phyloP scores from a whole-genome alignment of 2,888 invertebrate genomes.

The Incurvaria masculella region DNA sequence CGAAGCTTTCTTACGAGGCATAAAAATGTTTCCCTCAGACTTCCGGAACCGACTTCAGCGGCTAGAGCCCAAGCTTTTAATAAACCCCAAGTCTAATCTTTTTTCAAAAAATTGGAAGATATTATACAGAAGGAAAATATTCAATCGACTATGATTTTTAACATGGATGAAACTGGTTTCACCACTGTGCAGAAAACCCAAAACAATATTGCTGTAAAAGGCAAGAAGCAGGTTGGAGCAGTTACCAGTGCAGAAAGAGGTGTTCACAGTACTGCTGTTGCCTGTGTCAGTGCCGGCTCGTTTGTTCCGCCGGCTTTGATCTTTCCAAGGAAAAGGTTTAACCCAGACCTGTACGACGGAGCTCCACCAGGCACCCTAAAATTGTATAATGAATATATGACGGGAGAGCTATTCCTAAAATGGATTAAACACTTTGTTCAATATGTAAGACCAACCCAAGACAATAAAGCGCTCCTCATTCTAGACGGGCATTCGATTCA shows the following conservation, averaged over 20 bases:
- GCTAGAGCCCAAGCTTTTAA: slow-evolving; percentile 22
- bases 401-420: slow-evolving; percentile 17
- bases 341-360: slow-evolving; percentile 17
- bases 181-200: slow-evolving; percentile 19
- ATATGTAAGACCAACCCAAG: slow-evolving; percentile 15
- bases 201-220: slow-evolving; percentile 18
- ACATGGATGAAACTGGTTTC: slow-evolving; percentile 20
- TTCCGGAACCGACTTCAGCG: slow-evolving; percentile 13
- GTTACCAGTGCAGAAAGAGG: slow-evolving; percentile 18
- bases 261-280: slow-evolving; percentile 18
- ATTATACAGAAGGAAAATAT: slow-evolving; percentile 17
- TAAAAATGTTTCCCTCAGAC: slow-evolving; percentile 11
- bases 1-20: slow-evolving; percentile 8
- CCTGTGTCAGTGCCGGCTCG: slow-evolving; percentile 20
- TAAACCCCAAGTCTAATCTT: slow-evolving; percentile 19
- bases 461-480: slow-evolving; percentile 6
- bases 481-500: too few species aligned
- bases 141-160: slow-evolving; percentile 16
- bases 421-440: slow-evolving; percentile 21
- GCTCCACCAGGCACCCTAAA: slow-evolving; percentile 19
- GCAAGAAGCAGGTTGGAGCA: slow-evolving; percentile 19
- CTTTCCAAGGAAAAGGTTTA: slow-evolving; percentile 18
- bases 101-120: slow-evolving; percentile 17
- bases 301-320: slow-evolving; percentile 23
- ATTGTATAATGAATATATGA: slow-evolving; percentile 21